Conservation (phyloP, 2,888 invertebrate genomes). For the Xanthia icteritia region DNA sequence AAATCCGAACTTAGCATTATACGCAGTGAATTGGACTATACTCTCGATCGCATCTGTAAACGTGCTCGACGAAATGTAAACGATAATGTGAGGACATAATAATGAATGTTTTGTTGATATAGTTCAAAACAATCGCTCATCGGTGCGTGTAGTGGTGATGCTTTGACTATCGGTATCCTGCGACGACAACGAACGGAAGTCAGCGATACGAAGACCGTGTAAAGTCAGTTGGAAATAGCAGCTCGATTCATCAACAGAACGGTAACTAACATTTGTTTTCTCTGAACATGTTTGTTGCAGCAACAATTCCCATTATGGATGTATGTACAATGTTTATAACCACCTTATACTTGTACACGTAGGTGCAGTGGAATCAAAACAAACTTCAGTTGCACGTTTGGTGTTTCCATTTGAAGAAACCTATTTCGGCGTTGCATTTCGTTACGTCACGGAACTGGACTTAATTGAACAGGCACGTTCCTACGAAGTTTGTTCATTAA, state of each 20-base stretch:
- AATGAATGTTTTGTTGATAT: conserved; percentile 68
- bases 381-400: conserved; percentile 43
- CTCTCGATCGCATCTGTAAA: conserved; percentile 38
- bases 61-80: conserved; percentile 51
- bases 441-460: conserved; percentile 29
- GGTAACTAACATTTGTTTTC: conserved; percentile 79
- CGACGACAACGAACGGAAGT: conserved; percentile 76
- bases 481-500: conserved; percentile 29
- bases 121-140: conserved; percentile 76
- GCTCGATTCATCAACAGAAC: conserved; percentile 71
- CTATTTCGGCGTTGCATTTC: conserved; percentile 48
- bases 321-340: conserved; percentile 46
- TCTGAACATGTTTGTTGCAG: conserved; percentile 69
- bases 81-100: conserved; percentile 66
- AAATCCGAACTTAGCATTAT: conserved; percentile 37
- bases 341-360: conserved; percentile 44
- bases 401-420: conserved; percentile 38
- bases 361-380: conserved; percentile 50
- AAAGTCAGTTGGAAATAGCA: conserved; percentile 82
- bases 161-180: conserved; percentile 84
- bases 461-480: conserved; percentile 22
- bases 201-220: conserved; percentile 71
- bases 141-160: conserved; percentile 70
- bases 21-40: conserved; percentile 37
- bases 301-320: conserved; percentile 65